Evolutionary conservation across 2,888 invertebrate species (phyloP).

Genomic region (Netelia melanura): DNA sequence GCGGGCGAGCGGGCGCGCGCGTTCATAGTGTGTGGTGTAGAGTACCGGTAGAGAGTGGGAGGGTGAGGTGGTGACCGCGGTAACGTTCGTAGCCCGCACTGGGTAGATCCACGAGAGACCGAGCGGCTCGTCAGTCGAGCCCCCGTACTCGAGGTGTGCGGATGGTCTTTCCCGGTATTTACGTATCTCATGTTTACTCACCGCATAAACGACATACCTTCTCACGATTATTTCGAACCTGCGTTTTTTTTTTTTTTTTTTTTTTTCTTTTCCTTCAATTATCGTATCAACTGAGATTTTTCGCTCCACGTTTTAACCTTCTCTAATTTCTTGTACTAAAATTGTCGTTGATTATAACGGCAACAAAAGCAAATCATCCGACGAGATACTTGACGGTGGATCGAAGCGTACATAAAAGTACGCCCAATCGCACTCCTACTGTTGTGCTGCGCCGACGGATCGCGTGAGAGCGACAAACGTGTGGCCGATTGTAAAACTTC

Average conservation of each 20-base stretch:
- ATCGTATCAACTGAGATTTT: not conserved
- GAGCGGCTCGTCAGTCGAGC: constrained; percentile 61
- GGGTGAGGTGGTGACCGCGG: constrained; percentile 34
- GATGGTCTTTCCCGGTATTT: constrained; percentile 17
- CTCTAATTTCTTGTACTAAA: not conserved
- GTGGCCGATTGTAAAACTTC: constrained; percentile 41
- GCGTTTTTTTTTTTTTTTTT: not conserved
- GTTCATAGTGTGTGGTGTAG: constrained; percentile 61
- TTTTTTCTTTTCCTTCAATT: not conserved
- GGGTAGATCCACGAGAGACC: constrained; percentile 37
- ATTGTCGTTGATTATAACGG: not conserved
- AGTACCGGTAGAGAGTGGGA: constrained; percentile 37
- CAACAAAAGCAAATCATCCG: no score
- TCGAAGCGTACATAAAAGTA: not conserved
- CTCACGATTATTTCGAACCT: not conserved
- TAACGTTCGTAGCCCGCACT: constrained; percentile 8
- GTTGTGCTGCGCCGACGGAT: not conserved
- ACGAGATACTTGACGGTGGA: not conserved
- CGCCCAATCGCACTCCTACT: not conserved
- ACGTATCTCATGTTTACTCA: not conserved
- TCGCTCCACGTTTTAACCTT: not conserved
- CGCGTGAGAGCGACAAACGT: constrained; percentile 15
- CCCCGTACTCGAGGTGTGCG: constrained; percentile 59
- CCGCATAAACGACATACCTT: not conserved
- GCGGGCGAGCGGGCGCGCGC: constrained; percentile 26